These are phyloP conservation scores for Colletes latitarsis DNA, from an alignment of 1,140 invertebrate genomes.

Conservation along the genomic window DNA sequence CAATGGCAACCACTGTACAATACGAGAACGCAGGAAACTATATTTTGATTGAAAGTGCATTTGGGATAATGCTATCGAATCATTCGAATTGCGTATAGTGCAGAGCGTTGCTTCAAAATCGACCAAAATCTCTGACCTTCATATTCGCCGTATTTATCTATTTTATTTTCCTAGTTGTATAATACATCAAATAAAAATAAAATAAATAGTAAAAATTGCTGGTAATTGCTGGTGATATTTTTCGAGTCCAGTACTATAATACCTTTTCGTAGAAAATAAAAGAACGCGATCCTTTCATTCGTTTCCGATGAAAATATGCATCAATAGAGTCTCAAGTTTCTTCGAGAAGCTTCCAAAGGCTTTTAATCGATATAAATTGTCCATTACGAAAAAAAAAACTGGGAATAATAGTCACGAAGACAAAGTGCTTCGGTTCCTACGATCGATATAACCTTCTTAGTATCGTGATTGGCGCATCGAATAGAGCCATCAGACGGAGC, in stretches of 20 bases:
- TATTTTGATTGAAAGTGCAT: slow-evolving; percentile 34
- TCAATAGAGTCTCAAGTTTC: neutral
- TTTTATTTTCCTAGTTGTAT: no score
- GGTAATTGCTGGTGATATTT: no score
- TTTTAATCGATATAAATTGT: slow-evolving; percentile 1
- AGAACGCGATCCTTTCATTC: no score
- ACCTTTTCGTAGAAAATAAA: no score
- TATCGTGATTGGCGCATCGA: neutral
- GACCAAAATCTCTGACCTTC: neutral
- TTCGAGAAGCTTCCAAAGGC: no score
- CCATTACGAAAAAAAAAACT: neutral
- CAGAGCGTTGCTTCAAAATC: neutral
- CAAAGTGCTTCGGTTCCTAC: neutral
- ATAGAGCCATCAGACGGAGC: neutral
- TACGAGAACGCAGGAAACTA: neutral
- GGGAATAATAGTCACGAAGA: neutral
- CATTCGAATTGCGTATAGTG: neutral
- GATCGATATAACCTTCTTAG: slow-evolving; percentile 25
- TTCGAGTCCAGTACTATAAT: no score
- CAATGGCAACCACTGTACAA: neutral
- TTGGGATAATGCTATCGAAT: neutral
- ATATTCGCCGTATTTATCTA: neutral
- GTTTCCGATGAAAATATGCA: neutral
- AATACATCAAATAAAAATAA: no score
- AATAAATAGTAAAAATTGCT: no score